Evolutionary conservation across 2,888 invertebrate species (phyloP), one percentile per base, ranked within the genome.

Genomic region (Lepeophtheirus nordmannii): DNA sequence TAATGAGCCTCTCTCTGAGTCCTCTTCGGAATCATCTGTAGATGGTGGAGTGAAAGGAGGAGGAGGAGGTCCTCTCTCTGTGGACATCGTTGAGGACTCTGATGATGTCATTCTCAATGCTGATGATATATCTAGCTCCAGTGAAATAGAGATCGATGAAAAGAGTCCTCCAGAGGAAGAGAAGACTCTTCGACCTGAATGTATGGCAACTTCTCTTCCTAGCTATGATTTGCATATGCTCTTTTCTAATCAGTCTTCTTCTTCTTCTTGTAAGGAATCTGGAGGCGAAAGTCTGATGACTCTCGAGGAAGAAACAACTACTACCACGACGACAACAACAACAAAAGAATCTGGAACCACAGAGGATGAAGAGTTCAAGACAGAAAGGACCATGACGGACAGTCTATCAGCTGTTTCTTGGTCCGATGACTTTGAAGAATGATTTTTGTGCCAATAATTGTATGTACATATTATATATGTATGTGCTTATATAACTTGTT

Each of bases 81-180:
- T 46, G 2, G 53, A 46, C 53, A 46, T 46, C 8, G 53, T 46
- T n/a, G 8, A 46, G 8, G 8, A 46, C 53, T 46, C 53, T 46
- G 30, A 30, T n/a, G 10, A 11, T 14, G 53, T 46, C 17, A 14
- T 62, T 11, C 2, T 46, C n/a, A 46, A 46, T 17, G 38, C 20
- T 14, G 38, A n/a, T 23, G 63, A 63, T n/a, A 46, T 63, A 46
- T 63, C 63, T 9, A 63, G 63, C 23, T 63, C 63, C 63, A 63
- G 63, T 56, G 63, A 63, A 53, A 46, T 63, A n/a, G 63, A 63
- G 22, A 63, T 63, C 37, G 63, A 63, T 22, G 63, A 63, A 30
- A 46, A 46, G 53, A 14, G 17, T 14, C 63, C 22, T 10, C 37
- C 20, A 20, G 56, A 63, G 30, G 30, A 30, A 7, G 41, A 20